A percentile compares a stretch with the other conserved stretches of the same genome.
phyloP scores from a whole-genome alignment of 2,113 vertebrate species.

The Chaetura pelagica region DNA sequence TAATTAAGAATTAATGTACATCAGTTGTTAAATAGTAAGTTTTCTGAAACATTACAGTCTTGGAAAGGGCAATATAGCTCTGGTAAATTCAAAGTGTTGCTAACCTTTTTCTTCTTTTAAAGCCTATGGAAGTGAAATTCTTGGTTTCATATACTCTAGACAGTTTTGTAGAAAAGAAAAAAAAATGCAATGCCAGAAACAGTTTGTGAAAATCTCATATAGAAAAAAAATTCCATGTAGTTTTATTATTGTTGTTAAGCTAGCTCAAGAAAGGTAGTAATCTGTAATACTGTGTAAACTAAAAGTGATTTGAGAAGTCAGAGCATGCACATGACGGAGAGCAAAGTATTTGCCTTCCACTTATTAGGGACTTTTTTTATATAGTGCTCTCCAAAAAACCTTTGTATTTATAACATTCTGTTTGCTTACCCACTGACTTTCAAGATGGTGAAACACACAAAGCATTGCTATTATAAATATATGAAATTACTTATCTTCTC shows the following conservation, averaged over 20 bases:
- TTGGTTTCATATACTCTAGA: background rate
- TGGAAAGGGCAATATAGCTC: background rate
- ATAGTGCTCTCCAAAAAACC: background rate
- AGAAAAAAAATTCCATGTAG: background rate
- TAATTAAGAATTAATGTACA: background rate
- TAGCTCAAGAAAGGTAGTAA: background rate
- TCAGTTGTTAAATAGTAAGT: background rate
- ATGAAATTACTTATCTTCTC: background rate
- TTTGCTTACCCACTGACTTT: background rate
- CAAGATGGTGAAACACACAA: background rate
- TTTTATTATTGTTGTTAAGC: background rate
- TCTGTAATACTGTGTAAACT: background rate
- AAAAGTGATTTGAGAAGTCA: background rate
- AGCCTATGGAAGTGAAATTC: background rate
- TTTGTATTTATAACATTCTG: accelerated
- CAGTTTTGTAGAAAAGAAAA: background rate
- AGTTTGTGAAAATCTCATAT: background rate
- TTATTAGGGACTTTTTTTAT: background rate
- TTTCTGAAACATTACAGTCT: background rate
- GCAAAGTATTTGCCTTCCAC: background rate
- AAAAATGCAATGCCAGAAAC: background rate
- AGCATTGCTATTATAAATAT: background rate
- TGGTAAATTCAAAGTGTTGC: background rate
- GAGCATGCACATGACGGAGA: background rate
- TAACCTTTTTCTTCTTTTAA: background rate